Evolutionary conservation across 2,113 vertebrate genomes (phyloP).

Genomic region (Ascaphus truei): DNA sequence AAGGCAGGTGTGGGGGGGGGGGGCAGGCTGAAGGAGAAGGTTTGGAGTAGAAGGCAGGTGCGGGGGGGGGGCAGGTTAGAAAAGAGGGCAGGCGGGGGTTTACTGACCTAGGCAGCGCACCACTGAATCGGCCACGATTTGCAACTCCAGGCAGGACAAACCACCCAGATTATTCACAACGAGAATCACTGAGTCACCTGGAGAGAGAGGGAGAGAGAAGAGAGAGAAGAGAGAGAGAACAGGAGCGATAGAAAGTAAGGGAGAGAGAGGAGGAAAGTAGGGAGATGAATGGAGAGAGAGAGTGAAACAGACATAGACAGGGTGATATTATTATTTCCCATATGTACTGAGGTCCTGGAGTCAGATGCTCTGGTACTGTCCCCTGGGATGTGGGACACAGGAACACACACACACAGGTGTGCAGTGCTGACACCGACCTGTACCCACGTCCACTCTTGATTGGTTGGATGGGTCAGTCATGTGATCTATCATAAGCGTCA

Average conservation of each 20-base stretch:
- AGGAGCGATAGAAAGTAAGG: not conserved
- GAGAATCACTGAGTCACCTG: constrained; percentile 76
- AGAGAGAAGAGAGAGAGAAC: not conserved
- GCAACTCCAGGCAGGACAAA: constrained; percentile 85
- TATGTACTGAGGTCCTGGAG: no score
- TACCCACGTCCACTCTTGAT: constrained; percentile 66
- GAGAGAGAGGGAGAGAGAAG: not conserved
- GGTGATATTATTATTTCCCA: no score
- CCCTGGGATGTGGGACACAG: not conserved
- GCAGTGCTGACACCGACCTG: constrained; percentile 58
- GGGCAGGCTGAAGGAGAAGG: not conserved
- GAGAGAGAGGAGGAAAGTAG: no score
- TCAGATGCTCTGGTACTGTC: no score
- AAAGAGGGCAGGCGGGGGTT: no score
- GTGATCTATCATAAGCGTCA: constrained; percentile 80
- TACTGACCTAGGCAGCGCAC: constrained; percentile 71
- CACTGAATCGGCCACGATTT: constrained; percentile 71
- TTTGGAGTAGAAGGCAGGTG: not conserved
- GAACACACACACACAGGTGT: not conserved
- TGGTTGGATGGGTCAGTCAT: constrained; percentile 75
- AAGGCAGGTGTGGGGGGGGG: not conserved
- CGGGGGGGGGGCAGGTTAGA: no score
- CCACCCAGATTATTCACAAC: constrained; percentile 92
- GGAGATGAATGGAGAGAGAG: no score
- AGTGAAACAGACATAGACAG: no score